Base-by-base conservation (phyloP, 1,140 invertebrate genomes). In the Lasaia peninsularis region DNA sequence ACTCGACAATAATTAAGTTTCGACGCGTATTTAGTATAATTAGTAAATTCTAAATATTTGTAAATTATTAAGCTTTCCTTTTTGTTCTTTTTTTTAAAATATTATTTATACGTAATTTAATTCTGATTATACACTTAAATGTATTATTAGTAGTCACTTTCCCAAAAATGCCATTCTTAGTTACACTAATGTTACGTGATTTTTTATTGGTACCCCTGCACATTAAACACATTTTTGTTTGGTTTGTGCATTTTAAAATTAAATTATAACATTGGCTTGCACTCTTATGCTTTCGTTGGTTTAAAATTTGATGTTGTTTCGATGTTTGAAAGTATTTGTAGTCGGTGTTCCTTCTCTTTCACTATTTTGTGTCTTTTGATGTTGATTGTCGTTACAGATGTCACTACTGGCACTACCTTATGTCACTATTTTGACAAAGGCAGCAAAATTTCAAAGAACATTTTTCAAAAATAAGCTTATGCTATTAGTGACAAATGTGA, bases 291-390 rank as follows among this genome's bases (percentile, higher is more conserved):
- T 87, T 84, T 69, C 69, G 68, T 81, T 71, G 69, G 70, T 67
- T 65, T 69, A 60, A 69, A 63, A 67, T 73, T 76, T 68, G 67
- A 56, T 72, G 67, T 72, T 75, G 72, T 63, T 75, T 70, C 71
- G 65, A 72, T 77, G 73, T 81, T 78, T 67, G 71, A 73, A 61
- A 61, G 61, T 71, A 78, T 76, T 56, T 78, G 81, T 88, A 86
- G 86, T 86, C 82, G 78, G 86, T 88, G 86, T 88, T 88, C 86
- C 70, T 88, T 88, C 86, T 88, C 86, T 88, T 86, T 86, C 67
- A 83, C 79, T 80, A 62, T 81, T 78, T 67, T 68, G 64, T 57
- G 69, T 74, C 66, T 12, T 54, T 33, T 18, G 20, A 40, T 62
- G 35, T 60, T 65, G n/a, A 63, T 55, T 58, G 60, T 31, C 63